Evolutionary conservation across 1,140 invertebrate species (phyloP).

Genomic region (Grapholita molesta): DNA sequence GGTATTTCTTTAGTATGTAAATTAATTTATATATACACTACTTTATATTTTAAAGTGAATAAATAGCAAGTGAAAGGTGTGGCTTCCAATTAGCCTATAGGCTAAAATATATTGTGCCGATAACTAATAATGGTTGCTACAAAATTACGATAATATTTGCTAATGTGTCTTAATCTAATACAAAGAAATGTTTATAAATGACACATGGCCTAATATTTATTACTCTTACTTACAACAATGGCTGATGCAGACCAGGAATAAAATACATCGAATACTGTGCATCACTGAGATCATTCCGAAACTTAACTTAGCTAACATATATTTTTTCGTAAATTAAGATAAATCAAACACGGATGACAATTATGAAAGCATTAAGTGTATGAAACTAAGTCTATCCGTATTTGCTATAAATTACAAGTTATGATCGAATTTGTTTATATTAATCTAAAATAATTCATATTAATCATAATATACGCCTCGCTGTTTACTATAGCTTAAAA

Average conservation of each 20-base stretch:
- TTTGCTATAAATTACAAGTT: not conserved
- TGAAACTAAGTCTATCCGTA: not conserved
- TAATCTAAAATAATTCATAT: no score
- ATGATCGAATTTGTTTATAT: not conserved
- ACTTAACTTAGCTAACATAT: constrained; percentile 28
- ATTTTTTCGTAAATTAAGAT: not conserved
- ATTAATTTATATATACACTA: no score
- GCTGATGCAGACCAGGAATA: constrained; percentile 48
- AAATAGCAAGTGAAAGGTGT: no score
- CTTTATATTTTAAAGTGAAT: no score
- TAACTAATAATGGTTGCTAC: not conserved
- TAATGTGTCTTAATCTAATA: not conserved
- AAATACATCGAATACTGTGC: constrained; percentile 53
- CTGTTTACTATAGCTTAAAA: not conserved
- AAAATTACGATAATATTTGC: not conserved
- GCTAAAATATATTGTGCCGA: not conserved
- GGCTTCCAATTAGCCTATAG: no score
- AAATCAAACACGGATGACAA: not conserved
- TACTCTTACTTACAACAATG: constrained; percentile 33
- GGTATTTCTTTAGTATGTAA: no score
- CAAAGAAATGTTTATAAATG: constrained; percentile 30
- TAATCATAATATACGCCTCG: not conserved
- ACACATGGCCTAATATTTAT: constrained; percentile 32
- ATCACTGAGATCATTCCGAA: constrained; percentile 64
- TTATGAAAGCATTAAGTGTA: not conserved